Percentiles rank a stretch among this genome's conserved stretches.
Conservation (phyloP, 2,113 vertebrate species). For the Calcarius ornatus region DNA sequence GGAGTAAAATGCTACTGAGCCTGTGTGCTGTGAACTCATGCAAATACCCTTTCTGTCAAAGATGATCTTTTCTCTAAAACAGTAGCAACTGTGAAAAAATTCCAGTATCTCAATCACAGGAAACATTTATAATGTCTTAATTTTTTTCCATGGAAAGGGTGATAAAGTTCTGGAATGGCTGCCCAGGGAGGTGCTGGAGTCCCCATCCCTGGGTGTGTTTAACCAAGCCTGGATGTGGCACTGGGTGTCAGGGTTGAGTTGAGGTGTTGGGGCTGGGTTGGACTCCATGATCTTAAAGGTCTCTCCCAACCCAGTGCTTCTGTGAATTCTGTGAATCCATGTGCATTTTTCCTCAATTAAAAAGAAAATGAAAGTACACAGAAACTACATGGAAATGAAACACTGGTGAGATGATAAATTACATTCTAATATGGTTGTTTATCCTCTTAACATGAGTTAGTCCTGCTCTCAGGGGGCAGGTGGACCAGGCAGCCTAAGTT, state of each 20-base stretch:
- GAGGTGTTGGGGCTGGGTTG: not conserved
- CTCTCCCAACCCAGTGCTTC: not conserved
- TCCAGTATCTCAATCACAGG: not conserved
- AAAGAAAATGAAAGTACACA: not conserved
- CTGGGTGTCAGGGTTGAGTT: not conserved
- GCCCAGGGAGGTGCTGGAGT: not conserved
- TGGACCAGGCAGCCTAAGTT: not conserved
- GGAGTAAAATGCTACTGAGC: not conserved
- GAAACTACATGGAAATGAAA: not conserved
- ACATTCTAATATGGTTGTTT: not conserved
- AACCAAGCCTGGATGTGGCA: not conserved
- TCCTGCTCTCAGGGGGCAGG: not conserved
- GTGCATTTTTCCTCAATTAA: not conserved
- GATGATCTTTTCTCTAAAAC: not conserved
- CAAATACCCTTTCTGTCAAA: not conserved
- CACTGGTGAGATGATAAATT: not conserved
- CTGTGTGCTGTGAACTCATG: not conserved
- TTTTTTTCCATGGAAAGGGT: not conserved
- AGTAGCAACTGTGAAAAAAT: not conserved
- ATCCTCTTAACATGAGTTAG: not conserved
- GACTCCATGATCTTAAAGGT: fast-evolving
- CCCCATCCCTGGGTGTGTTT: not conserved
- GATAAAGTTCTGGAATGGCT: not conserved
- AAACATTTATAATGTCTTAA: not conserved
- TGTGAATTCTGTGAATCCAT: not conserved